These are phyloP conservation scores for Mythimna ferrago DNA, from an alignment of 2,888 invertebrate genomes.

Conservation along the genomic window DNA sequence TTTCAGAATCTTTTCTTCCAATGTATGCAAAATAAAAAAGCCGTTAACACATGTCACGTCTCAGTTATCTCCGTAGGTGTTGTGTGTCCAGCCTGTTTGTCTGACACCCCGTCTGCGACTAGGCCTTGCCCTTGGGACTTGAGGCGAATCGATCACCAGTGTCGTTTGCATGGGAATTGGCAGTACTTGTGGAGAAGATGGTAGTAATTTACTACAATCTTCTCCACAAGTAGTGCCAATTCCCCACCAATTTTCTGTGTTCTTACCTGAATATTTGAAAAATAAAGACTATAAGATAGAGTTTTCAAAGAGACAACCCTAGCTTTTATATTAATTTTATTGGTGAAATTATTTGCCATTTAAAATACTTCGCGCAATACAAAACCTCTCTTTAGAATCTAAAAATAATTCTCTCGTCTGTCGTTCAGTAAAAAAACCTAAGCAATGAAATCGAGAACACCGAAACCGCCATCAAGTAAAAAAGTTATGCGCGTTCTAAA, in stretches of 20 bases:
- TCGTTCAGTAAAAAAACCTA: slow-evolving; percentile 18
- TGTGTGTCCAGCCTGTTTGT: slow-evolving; percentile 64
- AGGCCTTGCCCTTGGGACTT: slow-evolving; percentile 66
- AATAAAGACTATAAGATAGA: background rate
- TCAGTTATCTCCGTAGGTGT: slow-evolving; percentile 45
- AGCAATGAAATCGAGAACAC: slow-evolving; percentile 16
- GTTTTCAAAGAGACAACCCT: background rate
- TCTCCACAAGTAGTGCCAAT: too few relatives aligned
- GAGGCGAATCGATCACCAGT: slow-evolving; percentile 56
- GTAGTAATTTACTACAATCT: slow-evolving; percentile 1
- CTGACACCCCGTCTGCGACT: slow-evolving; percentile 67
- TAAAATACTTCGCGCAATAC: background rate
- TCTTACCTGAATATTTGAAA: background rate
- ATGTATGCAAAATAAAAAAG: slow-evolving; percentile 12
- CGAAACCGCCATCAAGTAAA: slow-evolving; percentile 20
- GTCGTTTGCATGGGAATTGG: slow-evolving; percentile 47
- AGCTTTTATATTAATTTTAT: background rate
- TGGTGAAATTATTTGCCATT: background rate
- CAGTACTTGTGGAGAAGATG: slow-evolving; percentile 35
- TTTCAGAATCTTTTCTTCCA: background rate
- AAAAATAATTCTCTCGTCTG: slow-evolving; percentile 9
- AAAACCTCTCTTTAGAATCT: background rate
- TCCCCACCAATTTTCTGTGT: background rate
- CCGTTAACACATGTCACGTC: slow-evolving; percentile 23
- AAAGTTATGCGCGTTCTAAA: slow-evolving; percentile 53